These are phyloP conservation scores for Macrosiphum euphorbiae DNA, from an alignment of 2,888 invertebrate species.

Conservation along the genomic window DNA sequence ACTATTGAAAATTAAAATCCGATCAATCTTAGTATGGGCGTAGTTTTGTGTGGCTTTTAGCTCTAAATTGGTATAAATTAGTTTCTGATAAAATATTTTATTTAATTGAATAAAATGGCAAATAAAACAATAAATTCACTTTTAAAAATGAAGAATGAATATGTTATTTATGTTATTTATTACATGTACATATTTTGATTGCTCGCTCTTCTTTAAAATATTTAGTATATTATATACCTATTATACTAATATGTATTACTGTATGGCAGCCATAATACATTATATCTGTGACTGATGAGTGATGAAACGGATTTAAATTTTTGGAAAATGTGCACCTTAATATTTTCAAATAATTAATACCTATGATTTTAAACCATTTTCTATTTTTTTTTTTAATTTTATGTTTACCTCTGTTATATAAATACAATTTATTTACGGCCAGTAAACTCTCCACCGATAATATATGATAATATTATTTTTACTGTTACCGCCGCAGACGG, in stretches of 20 bases:
- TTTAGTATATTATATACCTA: neutral
- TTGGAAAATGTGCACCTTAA: neutral
- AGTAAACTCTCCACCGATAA: no score
- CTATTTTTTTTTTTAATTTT: no score
- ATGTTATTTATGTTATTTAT: neutral
- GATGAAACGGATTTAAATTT: neutral
- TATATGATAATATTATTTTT: no score
- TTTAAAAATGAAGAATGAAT: neutral
- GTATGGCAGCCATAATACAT: neutral
- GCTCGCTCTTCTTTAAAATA: neutral
- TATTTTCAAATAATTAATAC: no score
- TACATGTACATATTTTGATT: neutral
- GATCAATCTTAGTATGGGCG: neutral
- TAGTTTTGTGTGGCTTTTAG: neutral
- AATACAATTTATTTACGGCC: no score
- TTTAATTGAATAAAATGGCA: neutral
- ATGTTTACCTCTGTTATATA: no score
- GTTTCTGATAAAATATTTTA: neutral
- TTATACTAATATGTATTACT: neutral
- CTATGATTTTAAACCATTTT: no score
- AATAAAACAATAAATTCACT: neutral
- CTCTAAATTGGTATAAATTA: neutral
- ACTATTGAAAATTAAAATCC: neutral
- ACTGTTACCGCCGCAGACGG: no score
- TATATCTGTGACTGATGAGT: neutral